Base-by-base conservation (phyloP, 2,797 vertebrate genomes). In the Coracias cyanogaster region DNA sequence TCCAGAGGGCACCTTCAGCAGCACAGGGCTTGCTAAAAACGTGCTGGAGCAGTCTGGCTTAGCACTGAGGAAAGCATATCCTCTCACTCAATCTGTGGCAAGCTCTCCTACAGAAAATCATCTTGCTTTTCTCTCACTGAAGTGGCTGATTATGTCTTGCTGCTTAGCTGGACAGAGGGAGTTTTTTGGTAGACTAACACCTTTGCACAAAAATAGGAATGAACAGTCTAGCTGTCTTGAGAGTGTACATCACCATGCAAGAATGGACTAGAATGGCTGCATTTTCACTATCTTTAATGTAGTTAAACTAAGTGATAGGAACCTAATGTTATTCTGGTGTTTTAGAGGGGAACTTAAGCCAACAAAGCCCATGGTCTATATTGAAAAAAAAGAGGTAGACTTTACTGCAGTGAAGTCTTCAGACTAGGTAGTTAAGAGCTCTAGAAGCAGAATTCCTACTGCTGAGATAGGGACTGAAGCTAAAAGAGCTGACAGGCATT, bases 1-100 rank as follows among this genome's bases (percentile, higher is more conserved):
- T 90, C 58, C 65, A 93, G 65, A 81, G 72, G 39, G 39, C 79
- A 90, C 20, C 55, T 88, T 92, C 61, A 82, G 57, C n/a, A 79
- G 46, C 39, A 62, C 26, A 45, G 14, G 21, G 15, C 14, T 78
- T 62, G 25, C 49, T 91, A 43, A 81, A 69, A 86, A 16, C 2
- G 0, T 51, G 10, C 5, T 33, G 80, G 67, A 83, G 5, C 21
- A 89, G 57, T 5, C 39, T 89, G 46, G 43, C 12, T 70, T 51
- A 49, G 26, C 48, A 15, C 39, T 37, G 57, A 57, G 31, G 21
- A 80, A 78, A 81, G 4, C 19, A 21, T 11, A 76, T 33, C 25
- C 4, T 82, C 54, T 72, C 5, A 2, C 67, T 76, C 4, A 12
- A 1, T 19, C n/a, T 77, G 21, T 62, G 51, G 24, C 28, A 70